Percentiles rank a stretch among this genome's conserved stretches.
phyloP scores from a whole-genome alignment of 2,797 vertebrate genomes.

The Alfaro cultratus region DNA sequence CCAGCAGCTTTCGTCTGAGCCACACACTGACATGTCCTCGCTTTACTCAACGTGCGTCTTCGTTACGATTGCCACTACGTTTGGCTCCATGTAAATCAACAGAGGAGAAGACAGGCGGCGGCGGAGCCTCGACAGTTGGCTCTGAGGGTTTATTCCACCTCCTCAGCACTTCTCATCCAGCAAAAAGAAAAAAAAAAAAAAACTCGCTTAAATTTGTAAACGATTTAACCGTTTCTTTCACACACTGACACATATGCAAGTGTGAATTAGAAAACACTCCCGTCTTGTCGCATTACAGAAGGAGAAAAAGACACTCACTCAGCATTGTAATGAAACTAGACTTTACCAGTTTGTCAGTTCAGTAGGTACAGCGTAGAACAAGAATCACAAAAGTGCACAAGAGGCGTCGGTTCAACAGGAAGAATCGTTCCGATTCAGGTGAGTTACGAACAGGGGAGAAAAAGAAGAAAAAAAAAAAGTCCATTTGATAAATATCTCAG shows the following conservation, averaged over 20 bases:
- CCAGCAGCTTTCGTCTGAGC: constrained; percentile 25
- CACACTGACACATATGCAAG: background rate
- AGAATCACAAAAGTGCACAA: constrained; percentile 85
- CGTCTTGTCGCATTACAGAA: background rate
- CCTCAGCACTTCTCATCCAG: constrained; percentile 40
- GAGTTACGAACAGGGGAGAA: constrained; percentile 49
- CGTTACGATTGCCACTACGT: constrained; percentile 55
- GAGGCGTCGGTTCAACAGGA: constrained; percentile 73
- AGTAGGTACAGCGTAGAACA: constrained; percentile 87
- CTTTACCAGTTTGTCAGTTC: constrained; percentile 86
- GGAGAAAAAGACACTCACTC: constrained; percentile 52
- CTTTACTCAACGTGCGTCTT: constrained; percentile 19
- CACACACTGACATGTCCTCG: constrained; percentile 23
- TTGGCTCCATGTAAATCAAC: constrained; percentile 55
- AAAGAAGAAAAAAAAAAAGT: constrained; percentile 24
- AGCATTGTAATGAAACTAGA: constrained; percentile 83
- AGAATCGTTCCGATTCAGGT: constrained; percentile 57
- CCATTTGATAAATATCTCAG: constrained; percentile 69
- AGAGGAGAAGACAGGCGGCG: constrained; percentile 34
- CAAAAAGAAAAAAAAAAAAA: background rate
- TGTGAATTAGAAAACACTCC: constrained; percentile 4
- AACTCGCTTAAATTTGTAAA: background rate
- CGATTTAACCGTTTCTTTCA: background rate
- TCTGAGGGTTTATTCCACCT: constrained; percentile 41
- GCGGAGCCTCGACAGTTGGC: constrained; percentile 35